These are phyloP conservation scores for Bambusicola thoracicus DNA, from an alignment of 2,113 vertebrate species.

Conservation along the genomic window DNA sequence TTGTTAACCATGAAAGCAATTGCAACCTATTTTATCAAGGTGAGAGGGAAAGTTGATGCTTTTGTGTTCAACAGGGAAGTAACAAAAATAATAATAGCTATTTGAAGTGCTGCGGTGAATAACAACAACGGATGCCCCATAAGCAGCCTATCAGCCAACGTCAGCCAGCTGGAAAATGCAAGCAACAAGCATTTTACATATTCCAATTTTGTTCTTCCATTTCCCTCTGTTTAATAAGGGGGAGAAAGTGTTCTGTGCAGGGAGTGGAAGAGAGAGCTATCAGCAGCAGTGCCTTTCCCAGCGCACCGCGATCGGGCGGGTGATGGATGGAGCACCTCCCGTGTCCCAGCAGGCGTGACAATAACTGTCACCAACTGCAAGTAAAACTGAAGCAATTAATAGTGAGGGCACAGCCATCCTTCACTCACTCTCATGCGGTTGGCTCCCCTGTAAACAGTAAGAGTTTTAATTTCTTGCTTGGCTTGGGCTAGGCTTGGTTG, in stretches of 20 bases:
- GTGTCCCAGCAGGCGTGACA: background rate
- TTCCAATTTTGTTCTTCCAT: constrained; percentile 15
- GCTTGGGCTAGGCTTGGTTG: background rate
- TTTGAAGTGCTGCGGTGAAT: background rate
- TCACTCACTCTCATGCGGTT: background rate
- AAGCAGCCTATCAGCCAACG: background rate
- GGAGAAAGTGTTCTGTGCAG: background rate
- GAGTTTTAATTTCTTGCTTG: background rate
- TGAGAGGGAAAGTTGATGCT: background rate
- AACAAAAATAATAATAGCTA: background rate
- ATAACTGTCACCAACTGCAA: background rate
- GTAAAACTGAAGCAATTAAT: background rate
- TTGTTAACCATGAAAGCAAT: background rate
- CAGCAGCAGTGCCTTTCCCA: accelerated
- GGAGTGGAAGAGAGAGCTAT: background rate
- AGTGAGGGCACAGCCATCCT: background rate
- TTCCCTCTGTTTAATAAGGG: background rate
- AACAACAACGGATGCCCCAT: background rate
- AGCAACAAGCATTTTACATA: background rate
- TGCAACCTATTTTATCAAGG: background rate
- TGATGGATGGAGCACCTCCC: background rate
- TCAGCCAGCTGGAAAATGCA: constrained; percentile 8
- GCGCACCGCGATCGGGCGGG: background rate
- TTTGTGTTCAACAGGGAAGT: background rate
- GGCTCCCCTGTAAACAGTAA: background rate